A percentile compares a stretch with the other conserved stretches of the same genome.
Evolutionary conservation across 2,797 vertebrate species (phyloP).

Genomic region (Menidia menidia): DNA sequence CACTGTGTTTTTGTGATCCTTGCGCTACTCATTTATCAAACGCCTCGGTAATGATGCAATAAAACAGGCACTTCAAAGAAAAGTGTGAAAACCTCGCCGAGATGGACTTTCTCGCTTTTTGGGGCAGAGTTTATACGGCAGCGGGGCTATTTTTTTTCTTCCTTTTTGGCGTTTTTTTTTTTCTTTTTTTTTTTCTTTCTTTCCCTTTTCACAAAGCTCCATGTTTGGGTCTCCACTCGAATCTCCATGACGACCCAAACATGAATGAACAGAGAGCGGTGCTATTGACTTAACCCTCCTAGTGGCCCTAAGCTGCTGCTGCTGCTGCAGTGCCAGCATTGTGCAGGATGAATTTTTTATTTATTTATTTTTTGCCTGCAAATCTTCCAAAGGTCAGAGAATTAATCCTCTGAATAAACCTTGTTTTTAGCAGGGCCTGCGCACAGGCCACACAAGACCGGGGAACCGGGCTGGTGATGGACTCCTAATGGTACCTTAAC

Average conservation of each 20-base stretch:
- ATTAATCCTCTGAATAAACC: slow-evolving; percentile 83
- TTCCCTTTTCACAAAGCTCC: slow-evolving; percentile 33
- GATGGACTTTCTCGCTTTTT: slow-evolving; percentile 35
- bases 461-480: slow-evolving; percentile 50
- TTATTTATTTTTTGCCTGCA: slow-evolving; percentile 62
- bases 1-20: slow-evolving; percentile 52
- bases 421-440: slow-evolving; percentile 68
- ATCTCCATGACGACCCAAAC: slow-evolving; percentile 79
- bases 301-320: slow-evolving; percentile 74
- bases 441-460: slow-evolving; percentile 64
- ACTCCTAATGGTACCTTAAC: slow-evolving; percentile 69
- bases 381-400: slow-evolving; percentile 83
- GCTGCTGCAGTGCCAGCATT: slow-evolving; percentile 72
- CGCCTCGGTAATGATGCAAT: slow-evolving; percentile 43
- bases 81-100: slow-evolving; percentile 41
- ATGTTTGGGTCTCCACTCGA: slow-evolving; percentile 71
- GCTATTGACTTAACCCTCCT: slow-evolving; percentile 82
- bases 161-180: slow-evolving; percentile 13
- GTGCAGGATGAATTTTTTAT: slow-evolving; percentile 61
- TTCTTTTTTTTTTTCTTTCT: slow-evolving; percentile 14
- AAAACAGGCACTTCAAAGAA: slow-evolving; percentile 33
- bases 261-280: slow-evolving; percentile 68
- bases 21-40: slow-evolving; percentile 35
- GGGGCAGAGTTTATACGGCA: slow-evolving; percentile 25
- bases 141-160: slow-evolving; percentile 18